Evolutionary conservation across 2,888 invertebrate genomes (phyloP).

Genomic region (Choristoneura rosaceana): DNA sequence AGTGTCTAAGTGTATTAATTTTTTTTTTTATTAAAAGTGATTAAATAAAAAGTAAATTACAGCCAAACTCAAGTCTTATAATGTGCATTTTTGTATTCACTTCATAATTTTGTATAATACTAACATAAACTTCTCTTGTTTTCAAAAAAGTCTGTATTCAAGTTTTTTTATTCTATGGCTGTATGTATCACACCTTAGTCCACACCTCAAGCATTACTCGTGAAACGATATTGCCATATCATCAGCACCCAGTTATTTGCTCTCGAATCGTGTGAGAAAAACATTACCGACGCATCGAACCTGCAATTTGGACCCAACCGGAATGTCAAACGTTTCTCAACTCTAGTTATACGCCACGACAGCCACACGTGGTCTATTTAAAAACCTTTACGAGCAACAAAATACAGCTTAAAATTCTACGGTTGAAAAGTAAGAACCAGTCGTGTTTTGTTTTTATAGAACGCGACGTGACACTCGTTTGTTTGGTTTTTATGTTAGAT

Average conservation of each 20-base stretch:
- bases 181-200: conserved; percentile 55
- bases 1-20: no score
- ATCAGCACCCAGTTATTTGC: conserved; percentile 82
- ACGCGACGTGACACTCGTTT: conserved; percentile 65
- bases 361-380: conserved; percentile 13
- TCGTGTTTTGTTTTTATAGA: conserved; percentile 41
- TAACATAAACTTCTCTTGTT: not conserved
- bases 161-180: conserved; percentile 27
- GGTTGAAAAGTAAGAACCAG: not conserved
- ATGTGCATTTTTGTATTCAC: no score
- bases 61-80: no score
- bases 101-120: not conserved
- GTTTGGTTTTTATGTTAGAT: conserved; percentile 58
- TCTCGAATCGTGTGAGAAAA: conserved; percentile 83
- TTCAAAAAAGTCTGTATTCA: not conserved
- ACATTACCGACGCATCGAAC: conserved; percentile 71
- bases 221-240: conserved; percentile 77
- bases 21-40: no score
- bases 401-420: conserved; percentile 4
- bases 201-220: conserved; percentile 68
- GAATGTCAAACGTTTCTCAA: conserved; percentile 78
- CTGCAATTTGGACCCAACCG: conserved; percentile 69
- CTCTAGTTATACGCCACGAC: conserved; percentile 31
- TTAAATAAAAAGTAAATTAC: no score
- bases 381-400: conserved; percentile 1